These are phyloP conservation scores for Mellilla xanthometata DNA, from an alignment of 2,888 invertebrate species.

Conservation along the genomic window DNA sequence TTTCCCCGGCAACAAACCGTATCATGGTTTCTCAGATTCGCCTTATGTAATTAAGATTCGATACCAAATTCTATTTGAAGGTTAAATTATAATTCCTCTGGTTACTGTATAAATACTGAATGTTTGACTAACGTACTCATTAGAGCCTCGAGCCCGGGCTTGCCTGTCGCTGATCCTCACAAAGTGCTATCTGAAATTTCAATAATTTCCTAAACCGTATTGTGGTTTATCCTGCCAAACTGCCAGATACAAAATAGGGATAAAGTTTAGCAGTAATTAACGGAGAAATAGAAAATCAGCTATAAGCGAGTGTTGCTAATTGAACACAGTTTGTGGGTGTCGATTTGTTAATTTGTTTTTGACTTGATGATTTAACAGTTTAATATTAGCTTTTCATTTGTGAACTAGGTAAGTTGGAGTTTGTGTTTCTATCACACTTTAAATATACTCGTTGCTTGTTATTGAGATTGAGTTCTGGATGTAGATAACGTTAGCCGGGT, in stretches of 20 bases:
- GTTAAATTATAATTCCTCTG: conserved; percentile 12
- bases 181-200: conserved; percentile 5
- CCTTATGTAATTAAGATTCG: conserved; percentile 7
- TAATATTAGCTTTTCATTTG: too few species aligned
- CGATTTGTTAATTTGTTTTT: not conserved
- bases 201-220: conserved; percentile 1
- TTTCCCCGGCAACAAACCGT: not conserved
- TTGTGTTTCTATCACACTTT: too few species aligned
- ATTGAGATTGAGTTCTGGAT: too few species aligned
- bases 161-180: conserved; percentile 1
- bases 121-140: conserved; percentile 17
- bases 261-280: not conserved
- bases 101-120: conserved; percentile 18
- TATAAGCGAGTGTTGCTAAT: not conserved
- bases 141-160: conserved; percentile 1
- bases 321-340: not conserved
- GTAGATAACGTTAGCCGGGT: too few species aligned
- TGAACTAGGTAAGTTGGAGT: too few species aligned
- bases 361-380: too few species aligned
- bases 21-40: not conserved
- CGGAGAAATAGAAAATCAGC: not conserved
- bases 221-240: not conserved
- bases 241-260: not conserved
- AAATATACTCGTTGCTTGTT: too few species aligned
- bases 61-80: conserved; percentile 6